Evolutionary conservation across 1,140 invertebrate species (phyloP).

Genomic region (Drosophila tristis): DNA sequence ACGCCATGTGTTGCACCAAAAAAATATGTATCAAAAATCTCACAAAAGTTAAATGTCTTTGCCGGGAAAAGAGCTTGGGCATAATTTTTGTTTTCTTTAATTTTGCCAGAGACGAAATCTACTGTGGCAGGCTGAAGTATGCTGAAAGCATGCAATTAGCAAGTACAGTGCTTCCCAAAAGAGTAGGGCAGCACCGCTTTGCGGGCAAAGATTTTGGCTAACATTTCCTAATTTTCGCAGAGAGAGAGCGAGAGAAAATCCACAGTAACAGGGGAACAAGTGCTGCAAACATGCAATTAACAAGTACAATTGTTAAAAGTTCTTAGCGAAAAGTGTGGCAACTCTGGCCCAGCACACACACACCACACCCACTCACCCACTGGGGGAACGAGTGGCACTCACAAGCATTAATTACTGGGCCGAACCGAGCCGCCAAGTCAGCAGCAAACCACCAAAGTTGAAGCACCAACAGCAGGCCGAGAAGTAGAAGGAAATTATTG

Average conservation of each 20-base stretch:
- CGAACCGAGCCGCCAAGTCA: conserved; percentile 55
- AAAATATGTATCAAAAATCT: conserved; percentile 17
- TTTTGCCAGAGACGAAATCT: too few species aligned
- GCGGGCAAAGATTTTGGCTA: conserved; percentile 41
- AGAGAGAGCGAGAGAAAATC: conserved; percentile 13
- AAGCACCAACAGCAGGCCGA: conserved; percentile 34
- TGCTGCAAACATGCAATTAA: conserved; percentile 72
- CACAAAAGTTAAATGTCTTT: conserved; percentile 54
- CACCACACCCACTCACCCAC: conserved; percentile 8
- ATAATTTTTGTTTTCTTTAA: too few species aligned
- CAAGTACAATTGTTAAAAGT: conserved; percentile 35
- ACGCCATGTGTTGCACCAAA: conserved; percentile 64
- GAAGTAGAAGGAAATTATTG: conserved; percentile 51
- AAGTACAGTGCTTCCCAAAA: too few species aligned
- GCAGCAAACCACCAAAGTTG: conserved; percentile 45
- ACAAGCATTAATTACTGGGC: conserved; percentile 76
- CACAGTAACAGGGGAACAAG: conserved; percentile 62
- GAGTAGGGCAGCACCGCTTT: background rate
- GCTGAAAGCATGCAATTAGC: too few species aligned
- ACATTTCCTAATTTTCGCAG: conserved; percentile 60
- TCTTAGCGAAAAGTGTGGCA: conserved; percentile 40
- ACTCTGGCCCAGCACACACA: conserved; percentile 30
- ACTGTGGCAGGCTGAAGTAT: too few species aligned
- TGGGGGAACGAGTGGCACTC: conserved; percentile 51
- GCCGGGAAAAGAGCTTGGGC: background rate